Evolutionary conservation across 2,113 vertebrate species (phyloP), one percentile per base, ranked within the genome.

Genomic region (Speoplatyrhinus poulsoni): DNA sequence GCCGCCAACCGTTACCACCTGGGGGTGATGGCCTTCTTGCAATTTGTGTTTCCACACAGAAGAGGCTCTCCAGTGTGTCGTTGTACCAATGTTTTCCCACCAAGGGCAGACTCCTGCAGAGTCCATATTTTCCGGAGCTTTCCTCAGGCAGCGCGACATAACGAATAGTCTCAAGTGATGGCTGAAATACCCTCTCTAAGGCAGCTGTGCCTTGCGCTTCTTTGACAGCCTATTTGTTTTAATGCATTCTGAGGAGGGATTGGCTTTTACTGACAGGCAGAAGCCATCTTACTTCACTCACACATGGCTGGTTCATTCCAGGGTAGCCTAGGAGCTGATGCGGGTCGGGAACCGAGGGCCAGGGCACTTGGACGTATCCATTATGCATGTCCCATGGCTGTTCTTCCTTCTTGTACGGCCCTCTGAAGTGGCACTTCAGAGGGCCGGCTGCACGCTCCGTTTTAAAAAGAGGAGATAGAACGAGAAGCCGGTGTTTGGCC

Each of bases 361-460:
- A 48, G 63, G 33, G 65, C 17, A 60, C 26, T 53, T 33, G 66
- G 63, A 72, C 73, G 76, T 61, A 67, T 80, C 79, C 69, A 47
- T 71, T 67, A 41, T 64, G n/a, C 32, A 47, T 68, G 66, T 54
- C 65, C 65, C 36, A 60, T 67, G 26, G 1, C 60, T 5, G 15
- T 56, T 13, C 1, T 65, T 26, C 72, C 32, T 65, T 26, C 72
- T 19, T 72, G 54, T 46, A 47, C 58, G 69, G 61, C 46, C 4
- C n/a, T 12, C 60, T 53, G 13, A 72, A 71, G 65, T 63, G 17
- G 61, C 66, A 19, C 41, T 41, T 41, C 62, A 65, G 48, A 15
- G 46, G 0, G 49, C 62, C 1, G 68, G 67, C 63, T 48, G 57
- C 49, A 50, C 36, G 57, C 12, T 54, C 54, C 0, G 0, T 55